A percentile compares a stretch with the other conserved stretches of the same genome.
phyloP scores from a whole-genome alignment of 2,888 invertebrate species.

The Ennomos erosarius region DNA sequence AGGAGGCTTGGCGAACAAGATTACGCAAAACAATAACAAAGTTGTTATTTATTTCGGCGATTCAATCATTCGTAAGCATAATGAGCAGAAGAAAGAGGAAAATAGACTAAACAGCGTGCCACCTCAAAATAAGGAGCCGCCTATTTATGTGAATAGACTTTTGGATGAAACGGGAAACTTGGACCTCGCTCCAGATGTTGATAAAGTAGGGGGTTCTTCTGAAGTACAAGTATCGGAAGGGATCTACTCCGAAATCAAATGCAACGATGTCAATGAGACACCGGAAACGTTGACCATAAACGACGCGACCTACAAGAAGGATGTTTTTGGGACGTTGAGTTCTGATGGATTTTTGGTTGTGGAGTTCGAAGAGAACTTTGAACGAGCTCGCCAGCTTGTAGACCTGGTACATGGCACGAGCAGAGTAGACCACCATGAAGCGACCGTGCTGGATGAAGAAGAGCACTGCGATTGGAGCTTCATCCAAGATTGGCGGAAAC shows the following conservation, averaged over 20 bases:
- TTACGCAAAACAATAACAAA: conserved; percentile 85
- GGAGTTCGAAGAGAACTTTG: conserved; percentile 86
- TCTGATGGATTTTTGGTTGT: conserved; percentile 86
- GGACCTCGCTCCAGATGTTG: conserved; percentile 63
- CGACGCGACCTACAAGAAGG: conserved; percentile 76
- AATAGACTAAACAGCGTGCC: conserved; percentile 54
- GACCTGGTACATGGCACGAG: conserved; percentile 80
- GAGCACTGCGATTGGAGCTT: conserved; percentile 90
- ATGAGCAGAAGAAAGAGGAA: conserved; percentile 76
- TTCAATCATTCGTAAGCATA: conserved; percentile 83
- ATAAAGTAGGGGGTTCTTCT: conserved; percentile 69
- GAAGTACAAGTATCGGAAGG: conserved; percentile 76
- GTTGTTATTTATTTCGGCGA: conserved; percentile 91
- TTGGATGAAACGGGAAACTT: conserved; percentile 68
- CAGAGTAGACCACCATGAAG: conserved; percentile 74
- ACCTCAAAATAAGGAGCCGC: conserved; percentile 70
- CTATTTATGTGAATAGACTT: conserved; percentile 74
- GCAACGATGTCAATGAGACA: conserved; percentile 54
- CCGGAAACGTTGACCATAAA: conserved; percentile 66
- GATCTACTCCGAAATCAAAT: conserved; percentile 75
- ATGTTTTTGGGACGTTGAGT: conserved; percentile 69
- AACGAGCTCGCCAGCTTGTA: conserved; percentile 86
- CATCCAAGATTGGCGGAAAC: conserved; percentile 90
- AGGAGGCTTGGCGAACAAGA: conserved; percentile 72
- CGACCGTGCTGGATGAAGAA: conserved; percentile 75